Conservation (phyloP, 1,140 invertebrate genomes). For the Dreissena polymorpha region DNA sequence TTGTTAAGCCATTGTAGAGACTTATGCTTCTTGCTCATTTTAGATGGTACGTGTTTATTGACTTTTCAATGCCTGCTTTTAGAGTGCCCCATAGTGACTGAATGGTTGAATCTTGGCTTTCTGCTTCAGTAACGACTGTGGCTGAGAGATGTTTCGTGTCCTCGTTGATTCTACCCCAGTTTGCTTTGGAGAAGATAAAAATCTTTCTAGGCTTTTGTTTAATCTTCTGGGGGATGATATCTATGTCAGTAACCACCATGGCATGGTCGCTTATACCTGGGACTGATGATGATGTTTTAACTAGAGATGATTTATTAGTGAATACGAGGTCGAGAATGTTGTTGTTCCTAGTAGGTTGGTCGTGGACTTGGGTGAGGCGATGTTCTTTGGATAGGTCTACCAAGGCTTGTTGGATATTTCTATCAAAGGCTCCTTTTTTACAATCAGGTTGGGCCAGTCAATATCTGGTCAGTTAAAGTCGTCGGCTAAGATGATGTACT, state of each 20-base stretch:
- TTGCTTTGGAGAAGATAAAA: slow-evolving; percentile 45
- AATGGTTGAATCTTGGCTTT: background rate
- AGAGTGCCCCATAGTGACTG: slow-evolving; percentile 27
- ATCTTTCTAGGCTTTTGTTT: slow-evolving; percentile 38
- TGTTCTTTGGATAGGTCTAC: slow-evolving; percentile 32
- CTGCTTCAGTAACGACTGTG: background rate
- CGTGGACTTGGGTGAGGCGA: slow-evolving; percentile 35
- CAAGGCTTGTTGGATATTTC: slow-evolving; percentile 42
- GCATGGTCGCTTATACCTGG: slow-evolving; percentile 41
- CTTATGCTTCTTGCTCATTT: slow-evolving; percentile 23
- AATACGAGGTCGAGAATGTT: slow-evolving; percentile 46
- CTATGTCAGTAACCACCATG: slow-evolving; percentile 40
- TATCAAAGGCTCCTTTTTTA: slow-evolving; percentile 17
- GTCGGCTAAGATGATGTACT: slow-evolving; percentile 35
- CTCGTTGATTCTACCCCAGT: slow-evolving; percentile 39
- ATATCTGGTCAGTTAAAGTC: slow-evolving; percentile 49
- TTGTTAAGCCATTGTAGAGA: slow-evolving; percentile 33
- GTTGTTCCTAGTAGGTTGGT: slow-evolving; percentile 38
- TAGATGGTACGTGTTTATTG: slow-evolving; percentile 24
- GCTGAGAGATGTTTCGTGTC: slow-evolving; percentile 12
- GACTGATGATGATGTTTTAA: slow-evolving; percentile 34
- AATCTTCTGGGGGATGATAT: slow-evolving; percentile 28
- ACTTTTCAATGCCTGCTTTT: slow-evolving; percentile 5
- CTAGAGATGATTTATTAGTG: slow-evolving; percentile 30
- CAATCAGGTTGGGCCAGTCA: slow-evolving; percentile 13